Evolutionary conservation across 2,888 invertebrate genomes (phyloP), one percentile per base, ranked within the genome.

Genomic region (Luperina nickerlii): DNA sequence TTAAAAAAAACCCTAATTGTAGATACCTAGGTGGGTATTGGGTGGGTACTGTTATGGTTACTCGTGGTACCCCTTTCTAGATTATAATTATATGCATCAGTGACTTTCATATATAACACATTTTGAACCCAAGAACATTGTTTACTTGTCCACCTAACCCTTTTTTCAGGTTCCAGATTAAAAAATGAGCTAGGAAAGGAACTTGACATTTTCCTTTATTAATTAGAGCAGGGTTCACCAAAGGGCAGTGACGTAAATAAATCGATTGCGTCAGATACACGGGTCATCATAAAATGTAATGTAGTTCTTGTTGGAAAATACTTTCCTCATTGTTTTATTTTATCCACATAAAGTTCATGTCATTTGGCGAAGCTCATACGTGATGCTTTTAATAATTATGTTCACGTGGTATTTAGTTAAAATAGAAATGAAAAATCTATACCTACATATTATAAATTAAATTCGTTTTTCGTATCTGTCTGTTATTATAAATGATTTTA

Each of bases 211-310:
- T 79, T 32, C 81, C 57, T 51, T 67, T 42, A 62, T 51, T 71
- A 66, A 73, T 84, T 67, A 67, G 38, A 72, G 20, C 32, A 51
- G 18, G n/a, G 66, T 63, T 74, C 48, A 57, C 51, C 2, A 32
- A 74, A 80, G 54, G 70, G 32, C 27, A 63, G n/a, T 62, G 69
- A 70, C 54, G 42, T 63, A 80, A 80, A 74, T 80, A 84, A 62
- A 70, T 69, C 8, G 42, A 42, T 74, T 62, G n/a, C 45, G 45
- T 73, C 45, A 38, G 6, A 68, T 32, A 84, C 62, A 71, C 24
- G 27, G 48, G 67, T 42, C 27, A 24, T 66, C n/a, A 57, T 42
- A 66, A 72, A 65, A 51, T 38, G 15, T 82, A 24, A 82, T 54
- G 54, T 73, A 24, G 54, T 54, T 32, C 32, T 24, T 60, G 20